Conservation (phyloP, 2,113 vertebrate species). For the Tupaia chinensis region DNA sequence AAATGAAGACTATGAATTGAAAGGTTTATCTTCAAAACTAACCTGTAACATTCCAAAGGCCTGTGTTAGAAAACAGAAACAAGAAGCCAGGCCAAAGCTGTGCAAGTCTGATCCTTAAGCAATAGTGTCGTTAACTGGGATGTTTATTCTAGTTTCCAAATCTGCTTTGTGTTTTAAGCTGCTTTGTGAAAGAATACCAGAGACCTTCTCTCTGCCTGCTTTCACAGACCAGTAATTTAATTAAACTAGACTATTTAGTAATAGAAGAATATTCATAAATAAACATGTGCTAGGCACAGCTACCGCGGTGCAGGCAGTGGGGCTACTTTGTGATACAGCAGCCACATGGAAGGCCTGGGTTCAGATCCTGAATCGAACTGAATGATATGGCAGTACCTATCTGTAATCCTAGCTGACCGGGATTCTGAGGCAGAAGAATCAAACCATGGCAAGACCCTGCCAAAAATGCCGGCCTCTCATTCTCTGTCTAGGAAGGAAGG, state of each 20-base stretch:
- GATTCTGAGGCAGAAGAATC: too few species aligned
- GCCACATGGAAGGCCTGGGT: too few species aligned
- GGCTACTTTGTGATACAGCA: too few species aligned
- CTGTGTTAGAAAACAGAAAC: conserved; percentile 48
- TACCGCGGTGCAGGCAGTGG: too few species aligned
- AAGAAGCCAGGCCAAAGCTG: neutral
- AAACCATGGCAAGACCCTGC: too few species aligned
- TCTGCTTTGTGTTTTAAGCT: conserved; percentile 46
- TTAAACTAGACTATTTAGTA: conserved; percentile 4
- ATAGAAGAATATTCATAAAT: neutral
- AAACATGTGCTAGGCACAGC: too few species aligned
- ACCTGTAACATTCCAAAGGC: conserved; percentile 61
- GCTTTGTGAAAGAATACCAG: neutral
- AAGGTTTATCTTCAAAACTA: conserved; percentile 65
- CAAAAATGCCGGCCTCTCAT: too few species aligned
- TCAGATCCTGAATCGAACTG: too few species aligned
- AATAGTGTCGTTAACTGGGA: neutral
- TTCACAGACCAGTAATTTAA: neutral
- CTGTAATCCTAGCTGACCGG: too few species aligned
- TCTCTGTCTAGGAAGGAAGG: too few species aligned
- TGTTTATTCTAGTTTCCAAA: conserved; percentile 23
- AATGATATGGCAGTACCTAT: too few species aligned
- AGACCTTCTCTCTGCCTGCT: neutral
- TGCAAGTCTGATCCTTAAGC: conserved; percentile 46
- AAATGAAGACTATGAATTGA: conserved; percentile 25